phyloP scores from a whole-genome alignment of 1,140 invertebrate genomes.

The Drosophila tsacasi region DNA sequence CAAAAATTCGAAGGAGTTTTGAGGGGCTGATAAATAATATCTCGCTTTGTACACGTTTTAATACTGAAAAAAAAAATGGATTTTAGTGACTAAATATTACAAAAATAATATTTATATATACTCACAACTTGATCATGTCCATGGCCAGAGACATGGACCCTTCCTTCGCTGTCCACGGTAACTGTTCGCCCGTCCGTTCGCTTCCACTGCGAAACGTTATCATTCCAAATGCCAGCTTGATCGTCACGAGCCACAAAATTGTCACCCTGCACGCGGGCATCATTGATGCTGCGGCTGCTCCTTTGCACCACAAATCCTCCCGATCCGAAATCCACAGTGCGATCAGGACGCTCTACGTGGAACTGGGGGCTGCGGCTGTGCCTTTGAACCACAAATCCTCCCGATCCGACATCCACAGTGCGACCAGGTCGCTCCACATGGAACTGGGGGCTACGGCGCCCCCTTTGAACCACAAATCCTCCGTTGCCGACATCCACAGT shows the following conservation, averaged over 20 bases:
- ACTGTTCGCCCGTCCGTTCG: conserved; percentile 62
- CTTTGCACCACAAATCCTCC: conserved; percentile 34
- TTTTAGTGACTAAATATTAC: background rate
- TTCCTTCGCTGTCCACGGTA: conserved; percentile 17
- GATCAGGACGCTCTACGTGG: conserved; percentile 24
- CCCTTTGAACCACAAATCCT: conserved; percentile 14
- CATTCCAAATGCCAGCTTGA: conserved; percentile 58
- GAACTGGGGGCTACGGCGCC: conserved; percentile 9
- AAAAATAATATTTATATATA: background rate
- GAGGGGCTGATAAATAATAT: background rate
- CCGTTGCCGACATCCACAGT: conserved; percentile 17
- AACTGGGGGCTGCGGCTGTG: conserved; percentile 5
- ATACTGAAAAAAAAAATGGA: conserved; percentile 6
- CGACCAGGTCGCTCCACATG: conserved; percentile 29
- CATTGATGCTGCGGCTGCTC: conserved; percentile 32
- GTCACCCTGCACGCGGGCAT: conserved; percentile 47
- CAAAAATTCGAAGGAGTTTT: background rate
- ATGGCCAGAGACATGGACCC: conserved; percentile 23
- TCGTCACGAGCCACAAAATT: conserved; percentile 57
- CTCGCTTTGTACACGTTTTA: background rate
- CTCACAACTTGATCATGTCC: conserved; percentile 4
- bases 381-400: conserved; percentile 17
- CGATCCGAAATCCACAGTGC: conserved; percentile 8
- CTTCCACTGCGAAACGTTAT: conserved; percentile 50
- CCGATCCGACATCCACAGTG: conserved; percentile 12